Evolutionary conservation across 92 coral and sea anemone genomes (phyloP), one percentile per base, ranked within the genome.

Genomic region (Montipora capitata): DNA sequence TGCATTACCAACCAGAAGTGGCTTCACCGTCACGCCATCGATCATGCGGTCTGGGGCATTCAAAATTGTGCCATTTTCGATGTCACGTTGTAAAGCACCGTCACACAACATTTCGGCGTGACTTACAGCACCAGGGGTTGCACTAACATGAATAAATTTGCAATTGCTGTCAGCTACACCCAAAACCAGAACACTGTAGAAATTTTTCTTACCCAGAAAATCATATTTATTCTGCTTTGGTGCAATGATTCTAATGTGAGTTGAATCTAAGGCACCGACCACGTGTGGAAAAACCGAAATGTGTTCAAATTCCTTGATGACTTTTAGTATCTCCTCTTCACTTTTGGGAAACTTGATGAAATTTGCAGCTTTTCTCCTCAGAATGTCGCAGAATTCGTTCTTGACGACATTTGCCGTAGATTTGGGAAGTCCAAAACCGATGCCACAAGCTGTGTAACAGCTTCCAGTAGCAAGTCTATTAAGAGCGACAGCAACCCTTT

Each of bases 251-350:
- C 57, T 70, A 10, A 92, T 67, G 77, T 86, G 90, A 4, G 72
- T 76, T 7, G 84, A 85, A 41, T 92, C 90, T 7, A 92, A 57
- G 6, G 95, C 92, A 40, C 95, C 95, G n/a, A 20, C 92, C 5
- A 83, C 89, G 45, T 92, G 95, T 0, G 94, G 94, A 40, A 92
- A 85, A 0, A 52, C 43, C 12, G 86, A 71, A 12, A 74, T 42
- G 11, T 71, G 48, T 65, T 82, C 89, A 61, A 91, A 91, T 14
- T 71, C 94, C 2, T 42, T 80, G 44, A 91, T 79, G 0, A 74
- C 92, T 18, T 20, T 68, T 15, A 56, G 69, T 1, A 76, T 78
- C 57, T 88, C 92, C 2, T 20, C 72, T 18, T 83, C 95, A 14
- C 78, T 84, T 15, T 27, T 52, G 8, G 95, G 92, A 68, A 92